phyloP scores from a whole-genome alignment of 2,113 vertebrate genomes.

The Mus spicilegus region DNA sequence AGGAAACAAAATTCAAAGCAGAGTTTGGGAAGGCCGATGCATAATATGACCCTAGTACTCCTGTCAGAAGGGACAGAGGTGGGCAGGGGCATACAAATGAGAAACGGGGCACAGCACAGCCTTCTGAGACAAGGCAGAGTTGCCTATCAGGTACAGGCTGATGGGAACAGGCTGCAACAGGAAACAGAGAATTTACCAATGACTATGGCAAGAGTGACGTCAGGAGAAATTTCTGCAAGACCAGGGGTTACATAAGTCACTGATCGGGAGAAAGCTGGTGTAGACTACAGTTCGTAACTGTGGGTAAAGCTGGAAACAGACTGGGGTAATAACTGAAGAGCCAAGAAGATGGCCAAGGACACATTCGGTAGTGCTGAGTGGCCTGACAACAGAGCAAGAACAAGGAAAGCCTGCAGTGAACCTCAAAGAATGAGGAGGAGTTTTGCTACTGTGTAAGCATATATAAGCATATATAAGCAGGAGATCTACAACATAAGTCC shows the following conservation, averaged over 20 bases:
- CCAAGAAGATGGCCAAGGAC: not conserved
- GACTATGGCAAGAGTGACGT: not conserved
- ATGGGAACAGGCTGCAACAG: not conserved
- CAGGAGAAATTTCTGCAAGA: not conserved
- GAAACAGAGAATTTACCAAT: not conserved
- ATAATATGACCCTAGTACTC: not conserved
- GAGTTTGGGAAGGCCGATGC: not conserved
- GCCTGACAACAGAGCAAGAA: not conserved
- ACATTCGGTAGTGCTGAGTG: not conserved
- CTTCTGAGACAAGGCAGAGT: constrained; percentile 26
- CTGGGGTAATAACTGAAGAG: not conserved
- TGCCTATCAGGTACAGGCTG: not conserved
- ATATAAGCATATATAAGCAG: not conserved
- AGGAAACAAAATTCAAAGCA: not conserved
- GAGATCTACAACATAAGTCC: not conserved
- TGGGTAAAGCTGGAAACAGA: not conserved
- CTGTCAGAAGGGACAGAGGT: not conserved
- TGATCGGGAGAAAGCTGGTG: not conserved
- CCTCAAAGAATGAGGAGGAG: not conserved
- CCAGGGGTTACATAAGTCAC: constrained; percentile 29
- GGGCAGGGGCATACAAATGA: not conserved
- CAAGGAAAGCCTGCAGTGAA: not conserved
- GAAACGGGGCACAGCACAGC: not conserved
- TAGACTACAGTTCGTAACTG: not conserved
- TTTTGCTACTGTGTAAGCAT: not conserved